phyloP scores from a whole-genome alignment of 2,113 vertebrate species.

The Spizaetus ornatus region DNA sequence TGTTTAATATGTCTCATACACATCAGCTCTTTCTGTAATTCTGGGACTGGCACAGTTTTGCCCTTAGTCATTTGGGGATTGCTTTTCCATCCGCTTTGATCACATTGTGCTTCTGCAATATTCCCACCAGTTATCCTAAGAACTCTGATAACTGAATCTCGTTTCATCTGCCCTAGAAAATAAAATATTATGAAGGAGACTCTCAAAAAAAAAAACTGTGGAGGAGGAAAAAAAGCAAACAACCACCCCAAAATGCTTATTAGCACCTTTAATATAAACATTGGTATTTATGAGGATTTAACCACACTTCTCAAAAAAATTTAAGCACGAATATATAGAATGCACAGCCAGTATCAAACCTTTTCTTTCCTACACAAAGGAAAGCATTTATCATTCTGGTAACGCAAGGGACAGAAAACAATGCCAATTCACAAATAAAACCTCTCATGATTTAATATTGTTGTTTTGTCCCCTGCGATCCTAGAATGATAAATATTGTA shows the following conservation, averaged over 20 bases:
- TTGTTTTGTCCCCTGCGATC: conserved; percentile 45
- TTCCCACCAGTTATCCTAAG: conserved; percentile 24
- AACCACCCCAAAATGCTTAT: not conserved
- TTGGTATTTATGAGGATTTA: not conserved
- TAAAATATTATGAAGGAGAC: not conserved
- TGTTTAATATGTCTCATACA: conserved; percentile 20
- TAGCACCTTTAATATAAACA: not conserved
- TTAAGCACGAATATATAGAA: not conserved
- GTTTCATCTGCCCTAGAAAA: conserved; percentile 6
- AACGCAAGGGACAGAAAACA: conserved; percentile 39
- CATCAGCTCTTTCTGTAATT: not conserved
- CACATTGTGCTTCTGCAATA: conserved; percentile 36
- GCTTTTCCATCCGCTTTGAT: conserved; percentile 48
- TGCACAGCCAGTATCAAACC: not conserved
- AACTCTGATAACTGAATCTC: not conserved
- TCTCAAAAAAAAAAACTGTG: not conserved
- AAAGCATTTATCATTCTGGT: conserved; percentile 52
- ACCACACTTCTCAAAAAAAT: not conserved
- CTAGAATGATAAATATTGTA: conserved; percentile 59
- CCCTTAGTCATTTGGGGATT: conserved; percentile 27
- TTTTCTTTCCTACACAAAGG: conserved; percentile 35
- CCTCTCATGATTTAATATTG: conserved; percentile 57
- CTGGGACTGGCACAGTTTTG: not conserved
- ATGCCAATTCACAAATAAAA: conserved; percentile 48
- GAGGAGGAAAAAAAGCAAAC: not conserved